phyloP scores from a whole-genome alignment of 1,140 invertebrate genomes.

The Drosophila gunungcola region DNA sequence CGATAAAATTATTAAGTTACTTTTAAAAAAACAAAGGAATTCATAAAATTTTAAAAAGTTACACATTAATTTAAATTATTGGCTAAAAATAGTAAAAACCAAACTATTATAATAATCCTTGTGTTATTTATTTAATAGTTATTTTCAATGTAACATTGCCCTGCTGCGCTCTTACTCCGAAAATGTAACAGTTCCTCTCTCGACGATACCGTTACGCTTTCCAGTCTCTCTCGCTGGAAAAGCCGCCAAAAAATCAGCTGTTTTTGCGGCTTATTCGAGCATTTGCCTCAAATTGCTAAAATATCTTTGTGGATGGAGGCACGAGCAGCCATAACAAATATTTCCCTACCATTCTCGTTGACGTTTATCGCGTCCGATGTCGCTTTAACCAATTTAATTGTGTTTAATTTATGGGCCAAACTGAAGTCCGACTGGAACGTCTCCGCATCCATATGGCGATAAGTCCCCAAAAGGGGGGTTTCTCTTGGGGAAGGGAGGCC shows the following conservation, averaged over 20 bases:
- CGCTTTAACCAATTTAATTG: slow-evolving; percentile 57
- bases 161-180: slow-evolving; percentile 64
- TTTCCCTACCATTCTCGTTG: slow-evolving; percentile 3
- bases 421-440: slow-evolving; percentile 29
- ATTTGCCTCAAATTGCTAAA: slow-evolving; percentile 16
- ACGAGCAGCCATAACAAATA: slow-evolving; percentile 30
- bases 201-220: slow-evolving; percentile 12
- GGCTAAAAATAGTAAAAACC: too few relatives aligned
- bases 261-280: slow-evolving; percentile 14
- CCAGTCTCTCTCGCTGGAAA: slow-evolving; percentile 50
- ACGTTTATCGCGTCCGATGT: slow-evolving; percentile 47
- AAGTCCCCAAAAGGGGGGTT: slow-evolving; percentile 5
- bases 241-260: slow-evolving; percentile 71
- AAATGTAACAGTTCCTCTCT: slow-evolving; percentile 15
- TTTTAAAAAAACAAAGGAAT: too few relatives aligned
- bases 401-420: slow-evolving; percentile 51
- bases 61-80: too few relatives aligned
- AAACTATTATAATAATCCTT: neutral
- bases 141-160: slow-evolving; percentile 11
- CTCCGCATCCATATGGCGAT: slow-evolving; percentile 34
- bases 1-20: too few relatives aligned
- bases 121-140: neutral
- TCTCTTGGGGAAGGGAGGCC: neutral
- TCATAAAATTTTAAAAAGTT: too few relatives aligned
- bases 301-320: slow-evolving; percentile 1